Evolutionary conservation across 2,888 invertebrate genomes (phyloP).

Genomic region (Thecophora atra): DNA sequence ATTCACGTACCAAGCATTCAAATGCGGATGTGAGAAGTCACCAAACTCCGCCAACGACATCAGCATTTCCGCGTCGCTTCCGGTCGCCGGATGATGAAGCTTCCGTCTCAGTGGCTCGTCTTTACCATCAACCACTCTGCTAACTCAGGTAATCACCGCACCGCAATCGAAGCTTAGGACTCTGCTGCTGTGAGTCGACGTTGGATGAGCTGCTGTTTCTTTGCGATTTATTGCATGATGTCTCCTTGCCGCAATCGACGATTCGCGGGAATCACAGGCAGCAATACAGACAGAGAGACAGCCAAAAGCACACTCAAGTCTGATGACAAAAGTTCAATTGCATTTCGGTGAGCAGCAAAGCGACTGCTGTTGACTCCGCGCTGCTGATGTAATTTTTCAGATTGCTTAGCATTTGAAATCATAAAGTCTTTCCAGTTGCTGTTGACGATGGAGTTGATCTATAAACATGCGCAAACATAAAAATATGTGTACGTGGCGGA

Average conservation of each 20-base stretch:
- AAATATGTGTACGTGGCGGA: too few species aligned
- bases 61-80: conserved; percentile 22
- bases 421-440: too few species aligned
- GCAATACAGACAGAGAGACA: conserved; percentile 5
- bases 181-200: conserved; percentile 26
- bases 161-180: conserved; percentile 29
- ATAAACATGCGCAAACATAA: too few species aligned
- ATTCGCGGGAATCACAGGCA: conserved; percentile 18
- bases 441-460: too few species aligned
- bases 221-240: conserved; percentile 42
- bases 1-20: neutral
- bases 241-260: conserved; percentile 38
- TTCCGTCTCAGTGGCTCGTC: conserved; percentile 23
- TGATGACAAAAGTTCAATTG: conserved; percentile 29
- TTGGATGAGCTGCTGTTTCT: conserved; percentile 29
- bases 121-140: neutral
- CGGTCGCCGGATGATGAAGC: conserved; percentile 24
- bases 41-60: conserved; percentile 15
- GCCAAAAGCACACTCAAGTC: conserved; percentile 12
- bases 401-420: neutral
- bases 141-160: conserved; percentile 17
- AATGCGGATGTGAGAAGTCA: neutral
- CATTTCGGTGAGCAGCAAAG: conserved; percentile 1
- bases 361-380: conserved; percentile 10
- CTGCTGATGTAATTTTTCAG: conserved; percentile 20